A percentile compares a stretch with the other conserved stretches of the same genome.
Evolutionary conservation across 2,797 vertebrate genomes (phyloP).

Genomic region (Trachops cirrhosus): DNA sequence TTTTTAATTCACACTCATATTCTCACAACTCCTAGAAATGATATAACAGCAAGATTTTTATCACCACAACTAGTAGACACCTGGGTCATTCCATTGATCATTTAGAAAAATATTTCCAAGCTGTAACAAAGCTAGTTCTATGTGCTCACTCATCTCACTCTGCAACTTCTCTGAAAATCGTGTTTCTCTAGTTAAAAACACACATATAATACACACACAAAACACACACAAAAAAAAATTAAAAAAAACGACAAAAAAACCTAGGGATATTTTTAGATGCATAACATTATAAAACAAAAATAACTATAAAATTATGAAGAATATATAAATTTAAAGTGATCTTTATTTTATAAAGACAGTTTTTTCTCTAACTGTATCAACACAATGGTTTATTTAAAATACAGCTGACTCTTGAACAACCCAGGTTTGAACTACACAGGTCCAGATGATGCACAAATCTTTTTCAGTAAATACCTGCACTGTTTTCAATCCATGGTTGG

Average conservation of each 20-base stretch:
- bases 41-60: slow-evolving; percentile 66
- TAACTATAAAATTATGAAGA: neutral
- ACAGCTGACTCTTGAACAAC: neutral
- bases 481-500: neutral
- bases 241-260: neutral
- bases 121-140: neutral
- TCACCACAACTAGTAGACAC: slow-evolving; percentile 49
- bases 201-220: too few species aligned
- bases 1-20: slow-evolving; percentile 67
- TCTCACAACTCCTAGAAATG: slow-evolving; percentile 56
- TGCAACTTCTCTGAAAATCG: neutral
- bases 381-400: slow-evolving; percentile 1
- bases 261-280: neutral
- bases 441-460: neutral
- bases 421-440: neutral
- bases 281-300: slow-evolving; percentile 34
- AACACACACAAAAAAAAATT: neutral
- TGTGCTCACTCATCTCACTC: neutral
- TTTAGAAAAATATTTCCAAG: neutral
- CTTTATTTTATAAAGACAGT: neutral
- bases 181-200: neutral
- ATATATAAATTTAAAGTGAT: neutral
- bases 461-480: neutral
- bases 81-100: slow-evolving; percentile 32
- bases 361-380: neutral